phyloP scores from a whole-genome alignment of 2,888 invertebrate genomes.

The Brachyptera putata region DNA sequence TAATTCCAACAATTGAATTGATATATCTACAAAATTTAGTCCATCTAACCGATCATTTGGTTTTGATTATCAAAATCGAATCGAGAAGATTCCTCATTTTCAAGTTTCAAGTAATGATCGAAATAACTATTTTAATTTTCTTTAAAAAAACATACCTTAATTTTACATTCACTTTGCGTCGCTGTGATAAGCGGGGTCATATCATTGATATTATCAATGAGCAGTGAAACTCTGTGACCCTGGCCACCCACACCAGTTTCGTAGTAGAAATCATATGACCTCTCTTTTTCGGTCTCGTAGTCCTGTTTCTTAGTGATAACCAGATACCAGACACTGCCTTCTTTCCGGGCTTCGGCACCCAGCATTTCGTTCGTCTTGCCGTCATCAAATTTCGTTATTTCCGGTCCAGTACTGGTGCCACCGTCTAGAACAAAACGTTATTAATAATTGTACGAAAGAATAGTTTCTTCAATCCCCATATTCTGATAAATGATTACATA shows the following conservation, averaged over 20 bases:
- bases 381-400: constrained; percentile 24
- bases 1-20: too few relatives aligned
- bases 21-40: too few relatives aligned
- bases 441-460: too few relatives aligned
- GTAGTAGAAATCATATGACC: constrained; percentile 45
- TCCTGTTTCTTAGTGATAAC: constrained; percentile 48
- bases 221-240: constrained; percentile 44
- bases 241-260: constrained; percentile 41
- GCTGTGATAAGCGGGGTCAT: constrained; percentile 49
- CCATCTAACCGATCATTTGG: too few relatives aligned
- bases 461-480: too few relatives aligned
- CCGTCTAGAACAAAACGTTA: neutral
- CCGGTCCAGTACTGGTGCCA: neutral
- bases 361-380: constrained; percentile 33
- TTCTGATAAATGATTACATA: too few relatives aligned
- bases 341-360: constrained; percentile 32
- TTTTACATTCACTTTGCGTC: constrained; percentile 45
- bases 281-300: constrained; percentile 50
- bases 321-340: constrained; percentile 36
- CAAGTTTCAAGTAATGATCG: too few relatives aligned
- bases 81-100: too few relatives aligned
- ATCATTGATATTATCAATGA: constrained; percentile 53
- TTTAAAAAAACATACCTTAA: constrained; percentile 35
- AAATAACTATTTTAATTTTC: neutral
- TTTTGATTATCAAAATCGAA: too few relatives aligned